These are phyloP conservation scores for Prosopocoilus inquinatus DNA, from an alignment of 2,888 invertebrate genomes.

Conservation along the genomic window DNA sequence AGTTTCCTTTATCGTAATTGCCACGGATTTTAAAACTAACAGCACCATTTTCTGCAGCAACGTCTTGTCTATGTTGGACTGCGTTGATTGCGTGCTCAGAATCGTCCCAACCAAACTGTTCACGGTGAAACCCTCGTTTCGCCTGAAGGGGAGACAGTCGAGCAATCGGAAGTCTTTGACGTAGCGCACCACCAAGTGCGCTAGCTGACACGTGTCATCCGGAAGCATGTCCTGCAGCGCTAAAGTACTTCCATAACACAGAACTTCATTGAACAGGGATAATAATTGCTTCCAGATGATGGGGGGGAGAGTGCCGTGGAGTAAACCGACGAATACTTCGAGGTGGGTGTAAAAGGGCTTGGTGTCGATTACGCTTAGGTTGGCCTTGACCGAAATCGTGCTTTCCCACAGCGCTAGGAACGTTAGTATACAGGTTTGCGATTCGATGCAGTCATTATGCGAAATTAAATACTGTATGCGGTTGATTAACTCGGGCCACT, in stretches of 20 bases:
- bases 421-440: slow-evolving; percentile 73
- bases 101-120: slow-evolving; percentile 50
- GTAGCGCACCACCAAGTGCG: slow-evolving; percentile 80
- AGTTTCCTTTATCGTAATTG: slow-evolving; percentile 87
- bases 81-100: slow-evolving; percentile 38
- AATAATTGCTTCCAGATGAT: slow-evolving; percentile 82
- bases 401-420: slow-evolving; percentile 87
- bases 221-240: slow-evolving; percentile 85
- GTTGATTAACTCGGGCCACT: slow-evolving; percentile 79
- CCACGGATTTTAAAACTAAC: slow-evolving; percentile 84
- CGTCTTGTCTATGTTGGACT: slow-evolving; percentile 64
- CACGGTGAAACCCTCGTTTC: slow-evolving; percentile 46
- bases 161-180: slow-evolving; percentile 81
- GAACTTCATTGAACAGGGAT: slow-evolving; percentile 83
- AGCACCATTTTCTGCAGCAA: slow-evolving; percentile 83
- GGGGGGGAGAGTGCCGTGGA: slow-evolving; percentile 68
- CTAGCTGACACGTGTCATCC: slow-evolving; percentile 83
- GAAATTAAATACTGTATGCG: slow-evolving; percentile 62
- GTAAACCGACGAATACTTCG: slow-evolving; percentile 73
- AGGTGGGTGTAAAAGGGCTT: slow-evolving; percentile 85
- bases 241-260: slow-evolving; percentile 88
- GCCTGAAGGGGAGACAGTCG: slow-evolving; percentile 52
- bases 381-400: slow-evolving; percentile 86
- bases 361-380: slow-evolving; percentile 84
- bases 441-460: slow-evolving; percentile 59